Evolutionary conservation across 2,797 vertebrate species (phyloP), one percentile per base, ranked within the genome.

Genomic region (Neopelma chrysocephalum): DNA sequence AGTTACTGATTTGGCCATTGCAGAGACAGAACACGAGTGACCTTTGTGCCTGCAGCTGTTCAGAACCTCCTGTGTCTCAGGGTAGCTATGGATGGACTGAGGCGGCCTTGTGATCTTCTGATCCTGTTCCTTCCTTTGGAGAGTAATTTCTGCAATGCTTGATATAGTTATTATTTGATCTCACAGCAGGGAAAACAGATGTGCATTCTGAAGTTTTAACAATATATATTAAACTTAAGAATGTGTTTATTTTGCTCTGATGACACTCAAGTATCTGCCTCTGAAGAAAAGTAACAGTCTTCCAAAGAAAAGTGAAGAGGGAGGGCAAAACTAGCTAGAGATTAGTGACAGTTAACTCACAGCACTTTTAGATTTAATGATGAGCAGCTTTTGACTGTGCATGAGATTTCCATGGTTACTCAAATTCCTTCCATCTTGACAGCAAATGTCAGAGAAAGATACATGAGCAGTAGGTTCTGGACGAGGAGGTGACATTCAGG

Each of bases 361-460:
- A 62, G 20, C n/a, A 58, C 47, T 93, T 87, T 69, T 29, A 79
- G 51, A 27, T 51, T 79, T 89, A 34, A 89, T 72, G 70, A 94
- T 27, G 34, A 90, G 64, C 31, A 77, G 43, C 32, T 80, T 75
- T 83, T 56, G 34, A 56, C 18, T 56, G 42, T 60, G 48, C 60
- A 16, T 93, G 93, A 94, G 61, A 75, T 95, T 95, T 96, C 84
- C 53, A 31, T 77, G 71, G 84, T 92, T 94, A 92, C 78, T 77
- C 17, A 70, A 89, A 94, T 92, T 89, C 76, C 57, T 92, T 45
- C 38, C 42, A 62, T 66, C 75, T 85, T 71, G 45, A 45, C 79
- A 95, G 94, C 51, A 91, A 64, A 86, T 57, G 87, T 77, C 94
- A 95, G 43, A 77, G 75, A 71, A 81, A 86, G 72, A 72, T 73